phyloP scores from a whole-genome alignment of 1,140 invertebrate species.

The Calycopis cecrops region DNA sequence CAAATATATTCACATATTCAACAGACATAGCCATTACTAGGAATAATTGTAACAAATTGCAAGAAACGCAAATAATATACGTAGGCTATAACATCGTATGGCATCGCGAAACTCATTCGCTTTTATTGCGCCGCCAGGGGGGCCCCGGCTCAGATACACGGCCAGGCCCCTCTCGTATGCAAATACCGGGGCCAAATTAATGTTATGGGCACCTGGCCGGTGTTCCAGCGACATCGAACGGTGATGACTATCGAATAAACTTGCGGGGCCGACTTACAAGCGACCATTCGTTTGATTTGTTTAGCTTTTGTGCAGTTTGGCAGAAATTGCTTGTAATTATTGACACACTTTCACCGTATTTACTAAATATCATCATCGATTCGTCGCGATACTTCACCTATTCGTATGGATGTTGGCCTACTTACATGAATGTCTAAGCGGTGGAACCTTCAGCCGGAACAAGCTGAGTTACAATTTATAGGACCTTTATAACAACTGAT shows the following conservation, averaged over 20 bases:
- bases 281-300: too few species aligned
- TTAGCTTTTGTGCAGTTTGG: too few species aligned
- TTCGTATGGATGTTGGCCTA: too few species aligned
- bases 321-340: too few species aligned
- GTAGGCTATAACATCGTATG: conserved; percentile 1
- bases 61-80: background rate
- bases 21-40: background rate
- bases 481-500: too few species aligned
- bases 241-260: conserved; percentile 7
- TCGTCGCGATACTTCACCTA: too few species aligned
- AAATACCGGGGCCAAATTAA: conserved; percentile 28
- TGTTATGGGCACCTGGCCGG: conserved; percentile 2
- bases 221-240: conserved; percentile 5
- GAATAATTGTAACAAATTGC: conserved; percentile 12
- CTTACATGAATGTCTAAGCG: too few species aligned
- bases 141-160: conserved; percentile 10
- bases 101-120: conserved; percentile 6
- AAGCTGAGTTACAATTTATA: too few species aligned
- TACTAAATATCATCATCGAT: too few species aligned
- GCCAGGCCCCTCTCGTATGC: conserved; percentile 17
- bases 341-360: too few species aligned
- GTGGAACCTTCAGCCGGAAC: too few species aligned
- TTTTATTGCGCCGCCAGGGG: conserved; percentile 13
- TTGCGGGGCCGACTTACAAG: background rate
- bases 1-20: too few species aligned